Conservation (phyloP, 1,140 invertebrate genomes). For the Euschistus heros region DNA sequence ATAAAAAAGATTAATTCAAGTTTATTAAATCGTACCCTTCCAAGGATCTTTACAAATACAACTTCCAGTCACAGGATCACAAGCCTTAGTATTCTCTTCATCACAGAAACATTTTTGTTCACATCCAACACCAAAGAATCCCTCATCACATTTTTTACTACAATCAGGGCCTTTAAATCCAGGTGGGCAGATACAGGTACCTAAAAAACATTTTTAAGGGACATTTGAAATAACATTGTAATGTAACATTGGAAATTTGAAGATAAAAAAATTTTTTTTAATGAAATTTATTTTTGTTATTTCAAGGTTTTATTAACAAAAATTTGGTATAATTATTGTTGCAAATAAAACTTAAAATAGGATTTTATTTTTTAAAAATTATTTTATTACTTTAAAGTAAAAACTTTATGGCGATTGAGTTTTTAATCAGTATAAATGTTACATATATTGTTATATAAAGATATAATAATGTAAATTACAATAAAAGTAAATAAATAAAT, state of each 20-base stretch:
- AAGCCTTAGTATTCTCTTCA: conserved; percentile 53
- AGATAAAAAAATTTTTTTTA: no score
- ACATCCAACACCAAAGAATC: conserved; percentile 62
- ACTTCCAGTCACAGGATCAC: conserved; percentile 66
- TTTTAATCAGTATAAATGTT: no score
- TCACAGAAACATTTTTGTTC: conserved; percentile 59
- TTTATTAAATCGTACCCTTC: conserved; percentile 47
- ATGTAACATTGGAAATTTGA: no score
- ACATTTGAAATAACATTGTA: not conserved
- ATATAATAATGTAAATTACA: no score
- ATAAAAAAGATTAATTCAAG: conserved; percentile 4
- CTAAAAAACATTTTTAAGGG: conserved; percentile 36
- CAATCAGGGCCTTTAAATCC: conserved; percentile 75
- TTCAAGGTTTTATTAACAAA: not conserved
- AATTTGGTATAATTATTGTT: not conserved
- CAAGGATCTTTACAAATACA: conserved; percentile 73
- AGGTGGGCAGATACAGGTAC: conserved; percentile 74
- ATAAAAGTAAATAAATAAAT: no score
- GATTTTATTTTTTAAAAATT: no score
- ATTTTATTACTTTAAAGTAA: no score
- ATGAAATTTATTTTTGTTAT: no score
- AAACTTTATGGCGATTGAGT: no score
- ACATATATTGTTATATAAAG: no score
- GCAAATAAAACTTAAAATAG: not conserved
- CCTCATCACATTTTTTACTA: conserved; percentile 55